A percentile compares a stretch with the other conserved stretches of the same genome.
Evolutionary conservation across 2,797 vertebrate species (phyloP).

Genomic region (Rhincodon typus): DNA sequence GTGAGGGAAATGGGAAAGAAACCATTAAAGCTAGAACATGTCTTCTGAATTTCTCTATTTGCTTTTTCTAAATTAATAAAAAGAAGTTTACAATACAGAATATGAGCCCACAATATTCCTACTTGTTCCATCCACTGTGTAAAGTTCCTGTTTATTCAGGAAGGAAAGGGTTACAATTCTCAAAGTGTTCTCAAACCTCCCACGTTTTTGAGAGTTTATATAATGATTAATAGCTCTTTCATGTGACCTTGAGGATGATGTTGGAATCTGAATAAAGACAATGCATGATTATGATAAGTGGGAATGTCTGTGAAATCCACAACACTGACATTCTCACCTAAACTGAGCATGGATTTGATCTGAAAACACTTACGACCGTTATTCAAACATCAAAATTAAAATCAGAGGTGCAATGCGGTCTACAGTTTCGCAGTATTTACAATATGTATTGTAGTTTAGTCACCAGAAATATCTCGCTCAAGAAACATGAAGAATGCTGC

Average conservation of each 20-base stretch:
- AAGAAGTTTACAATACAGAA: not conserved
- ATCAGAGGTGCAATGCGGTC: not conserved
- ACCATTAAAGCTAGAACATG: not conserved
- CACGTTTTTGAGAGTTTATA: not conserved
- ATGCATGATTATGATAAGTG: not conserved
- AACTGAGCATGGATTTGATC: not conserved
- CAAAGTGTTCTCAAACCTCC: not conserved
- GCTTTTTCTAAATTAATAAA: not conserved
- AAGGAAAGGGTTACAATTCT: not conserved
- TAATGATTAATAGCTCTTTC: not conserved
- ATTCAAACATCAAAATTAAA: not conserved
- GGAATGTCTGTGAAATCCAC: not conserved
- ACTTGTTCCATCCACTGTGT: not conserved
- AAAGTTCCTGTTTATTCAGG: not conserved
- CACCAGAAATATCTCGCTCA: not conserved
- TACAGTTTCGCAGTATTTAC: not conserved
- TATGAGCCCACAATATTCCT: not conserved
- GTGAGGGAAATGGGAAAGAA: too few relatives aligned
- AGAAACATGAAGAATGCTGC: not conserved
- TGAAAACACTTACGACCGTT: not conserved
- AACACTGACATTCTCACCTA: not conserved
- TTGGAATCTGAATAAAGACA: constrained; percentile 19
- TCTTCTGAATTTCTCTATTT: not conserved
- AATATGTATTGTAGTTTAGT: not conserved
- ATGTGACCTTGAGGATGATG: not conserved